Percentiles rank a stretch among this genome's conserved stretches.
Conservation (phyloP, 64 coral and sea anemone species). For the Platygyra sinensis region DNA sequence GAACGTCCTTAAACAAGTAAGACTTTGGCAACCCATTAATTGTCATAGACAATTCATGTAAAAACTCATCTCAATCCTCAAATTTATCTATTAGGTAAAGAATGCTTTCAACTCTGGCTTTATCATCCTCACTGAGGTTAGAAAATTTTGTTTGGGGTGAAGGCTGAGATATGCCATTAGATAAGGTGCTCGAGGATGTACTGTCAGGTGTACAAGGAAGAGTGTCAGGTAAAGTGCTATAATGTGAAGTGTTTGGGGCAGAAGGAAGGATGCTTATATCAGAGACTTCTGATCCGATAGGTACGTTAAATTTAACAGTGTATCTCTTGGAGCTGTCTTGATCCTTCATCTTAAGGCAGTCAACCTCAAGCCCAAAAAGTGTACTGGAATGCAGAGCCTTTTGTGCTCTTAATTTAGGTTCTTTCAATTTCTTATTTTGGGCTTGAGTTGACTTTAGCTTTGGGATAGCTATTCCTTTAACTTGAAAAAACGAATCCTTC, state of each 20-base stretch:
- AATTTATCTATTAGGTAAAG: slow-evolving; percentile 70
- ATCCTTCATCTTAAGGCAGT: slow-evolving; percentile 43
- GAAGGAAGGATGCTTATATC: neutral
- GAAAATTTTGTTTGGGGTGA: slow-evolving; percentile 11
- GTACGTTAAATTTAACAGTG: neutral
- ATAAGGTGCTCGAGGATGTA: neutral
- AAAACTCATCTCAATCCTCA: slow-evolving; percentile 70
- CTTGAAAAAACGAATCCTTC: slow-evolving; percentile 22
- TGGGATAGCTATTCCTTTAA: slow-evolving; percentile 33
- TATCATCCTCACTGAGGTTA: slow-evolving; percentile 54
- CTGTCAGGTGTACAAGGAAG: neutral
- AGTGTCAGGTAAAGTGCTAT: neutral
- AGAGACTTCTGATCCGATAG: too few relatives aligned
- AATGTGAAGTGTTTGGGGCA: neutral
- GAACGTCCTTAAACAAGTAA: slow-evolving; percentile 43
- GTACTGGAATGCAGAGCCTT: slow-evolving; percentile 38
- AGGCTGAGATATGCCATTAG: neutral
- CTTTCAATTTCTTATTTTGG: slow-evolving; percentile 51
- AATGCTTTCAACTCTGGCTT: slow-evolving; percentile 62
- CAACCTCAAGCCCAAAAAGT: slow-evolving; percentile 45
- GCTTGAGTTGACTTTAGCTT: slow-evolving; percentile 57
- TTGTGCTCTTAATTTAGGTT: slow-evolving; percentile 47
- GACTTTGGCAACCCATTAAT: slow-evolving; percentile 51
- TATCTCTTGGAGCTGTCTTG: slow-evolving; percentile 52
- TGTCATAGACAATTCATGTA: slow-evolving; percentile 58